Evolutionary conservation across 2,888 invertebrate genomes (phyloP).

Genomic region (Chromoteleia sp.): DNA sequence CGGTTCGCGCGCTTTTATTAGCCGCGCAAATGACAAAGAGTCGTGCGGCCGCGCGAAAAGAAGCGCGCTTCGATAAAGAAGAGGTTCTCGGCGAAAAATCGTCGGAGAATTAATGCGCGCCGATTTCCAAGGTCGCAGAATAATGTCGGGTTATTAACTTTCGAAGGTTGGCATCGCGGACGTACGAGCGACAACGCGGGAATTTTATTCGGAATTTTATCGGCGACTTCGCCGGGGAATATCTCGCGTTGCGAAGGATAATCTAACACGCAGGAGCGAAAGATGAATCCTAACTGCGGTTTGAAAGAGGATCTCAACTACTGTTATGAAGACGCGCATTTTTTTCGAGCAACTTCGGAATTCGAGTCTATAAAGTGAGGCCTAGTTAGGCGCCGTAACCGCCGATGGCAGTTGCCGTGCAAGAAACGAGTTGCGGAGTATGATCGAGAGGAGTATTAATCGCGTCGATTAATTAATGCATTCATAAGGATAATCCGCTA

Average conservation of each 20-base stretch:
- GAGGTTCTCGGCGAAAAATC: constrained; percentile 29
- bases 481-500: constrained; percentile 52
- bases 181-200: constrained; percentile 9
- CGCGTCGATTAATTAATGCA: constrained; percentile 55
- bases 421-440: constrained; percentile 53
- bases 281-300: constrained; percentile 75
- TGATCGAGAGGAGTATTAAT: constrained; percentile 55
- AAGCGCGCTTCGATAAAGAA: constrained; percentile 33
- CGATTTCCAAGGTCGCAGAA: constrained; percentile 48
- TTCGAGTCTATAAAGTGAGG: constrained; percentile 71
- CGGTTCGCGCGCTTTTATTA: constrained; percentile 36
- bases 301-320: constrained; percentile 76
- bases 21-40: constrained; percentile 45
- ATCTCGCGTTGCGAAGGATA: constrained; percentile 25
- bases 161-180: constrained; percentile 48
- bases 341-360: constrained; percentile 68
- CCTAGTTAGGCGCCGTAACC: constrained; percentile 75
- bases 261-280: constrained; percentile 18
- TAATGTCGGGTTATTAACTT: constrained; percentile 61
- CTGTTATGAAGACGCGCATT: constrained; percentile 75
- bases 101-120: constrained; percentile 31
- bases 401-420: constrained; percentile 46
- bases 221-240: constrained; percentile 5
- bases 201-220: constrained; percentile 40
- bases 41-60: constrained; percentile 20